These are phyloP conservation scores for Idaea aversata DNA, from an alignment of 2,888 invertebrate genomes.

Conservation along the genomic window DNA sequence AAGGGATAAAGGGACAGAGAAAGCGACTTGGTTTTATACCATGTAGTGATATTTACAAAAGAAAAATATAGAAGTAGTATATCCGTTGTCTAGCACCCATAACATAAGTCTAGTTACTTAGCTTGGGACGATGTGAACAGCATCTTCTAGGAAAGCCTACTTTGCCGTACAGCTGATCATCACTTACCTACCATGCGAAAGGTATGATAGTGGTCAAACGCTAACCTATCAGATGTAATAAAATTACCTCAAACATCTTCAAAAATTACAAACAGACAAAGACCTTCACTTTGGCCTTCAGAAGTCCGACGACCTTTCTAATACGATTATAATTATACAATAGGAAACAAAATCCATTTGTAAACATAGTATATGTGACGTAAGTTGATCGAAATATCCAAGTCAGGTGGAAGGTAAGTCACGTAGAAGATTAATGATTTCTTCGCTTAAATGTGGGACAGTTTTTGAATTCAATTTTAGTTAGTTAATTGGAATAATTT, in stretches of 20 bases:
- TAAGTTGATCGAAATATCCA: conserved; percentile 34
- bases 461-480: not conserved
- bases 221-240: not conserved
- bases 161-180: no score
- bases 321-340: conserved; percentile 76
- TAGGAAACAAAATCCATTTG: conserved; percentile 45
- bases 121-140: no score
- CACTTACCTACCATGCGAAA: no score
- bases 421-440: not conserved
- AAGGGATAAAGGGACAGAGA: no score
- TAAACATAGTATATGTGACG: conserved; percentile 69
- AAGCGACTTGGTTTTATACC: no score
- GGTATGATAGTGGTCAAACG: no score
- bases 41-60: no score
- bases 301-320: conserved; percentile 69
- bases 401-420: not conserved
- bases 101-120: no score
- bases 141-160: no score
- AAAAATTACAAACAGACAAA: conserved; percentile 35
- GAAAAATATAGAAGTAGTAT: no score
- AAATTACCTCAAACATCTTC: not conserved
- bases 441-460: not conserved
- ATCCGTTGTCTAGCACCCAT: no score
- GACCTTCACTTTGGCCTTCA: conserved; percentile 54
- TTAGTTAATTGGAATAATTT: no score